Evolutionary conservation across 2,888 invertebrate genomes (phyloP).

Genomic region (Ochropleura leucogaster): DNA sequence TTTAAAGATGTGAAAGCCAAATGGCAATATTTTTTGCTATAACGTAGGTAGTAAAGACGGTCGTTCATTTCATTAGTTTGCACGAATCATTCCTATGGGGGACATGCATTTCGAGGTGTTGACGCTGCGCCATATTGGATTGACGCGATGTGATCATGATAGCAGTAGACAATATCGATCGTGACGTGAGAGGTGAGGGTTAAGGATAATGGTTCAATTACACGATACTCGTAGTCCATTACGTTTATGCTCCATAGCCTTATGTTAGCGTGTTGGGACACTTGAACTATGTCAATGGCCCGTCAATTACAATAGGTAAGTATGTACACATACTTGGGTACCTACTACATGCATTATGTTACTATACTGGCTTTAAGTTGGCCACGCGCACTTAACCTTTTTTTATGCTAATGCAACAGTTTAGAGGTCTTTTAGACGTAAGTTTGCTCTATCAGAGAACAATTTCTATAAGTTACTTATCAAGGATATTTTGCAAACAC

Average conservation of each 20-base stretch:
- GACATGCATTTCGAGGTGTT: slow-evolving; percentile 75
- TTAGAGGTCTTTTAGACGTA: slow-evolving; percentile 5
- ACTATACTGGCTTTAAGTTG: slow-evolving; percentile 2
- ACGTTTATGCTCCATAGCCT: slow-evolving; percentile 16
- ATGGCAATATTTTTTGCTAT: slow-evolving; percentile 74
- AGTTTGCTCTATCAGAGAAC: slow-evolving; percentile 10
- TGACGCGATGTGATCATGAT: slow-evolving; percentile 23
- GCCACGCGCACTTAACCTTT: slow-evolving; percentile 12
- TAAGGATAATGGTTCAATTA: slow-evolving; percentile 44
- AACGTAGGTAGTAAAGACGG: slow-evolving; percentile 76
- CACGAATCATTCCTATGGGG: slow-evolving; percentile 92
- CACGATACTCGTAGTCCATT: slow-evolving; percentile 7
- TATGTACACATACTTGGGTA: not conserved
- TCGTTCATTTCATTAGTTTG: slow-evolving; percentile 90
- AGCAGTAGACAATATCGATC: slow-evolving; percentile 26
- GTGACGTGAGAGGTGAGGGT: slow-evolving; percentile 53
- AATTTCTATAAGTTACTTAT: not conserved
- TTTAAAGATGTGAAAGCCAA: slow-evolving; percentile 64
- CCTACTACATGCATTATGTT: slow-evolving; percentile 6
- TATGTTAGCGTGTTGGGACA: not conserved
- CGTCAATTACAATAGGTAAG: slow-evolving; percentile 14
- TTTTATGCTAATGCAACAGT: slow-evolving; percentile 16
- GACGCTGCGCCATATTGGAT: slow-evolving; percentile 51
- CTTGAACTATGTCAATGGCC: slow-evolving; percentile 21
- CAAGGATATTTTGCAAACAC: slow-evolving; percentile 2